Conservation (phyloP, 2,888 invertebrate genomes). For the Tipula vernalis region DNA sequence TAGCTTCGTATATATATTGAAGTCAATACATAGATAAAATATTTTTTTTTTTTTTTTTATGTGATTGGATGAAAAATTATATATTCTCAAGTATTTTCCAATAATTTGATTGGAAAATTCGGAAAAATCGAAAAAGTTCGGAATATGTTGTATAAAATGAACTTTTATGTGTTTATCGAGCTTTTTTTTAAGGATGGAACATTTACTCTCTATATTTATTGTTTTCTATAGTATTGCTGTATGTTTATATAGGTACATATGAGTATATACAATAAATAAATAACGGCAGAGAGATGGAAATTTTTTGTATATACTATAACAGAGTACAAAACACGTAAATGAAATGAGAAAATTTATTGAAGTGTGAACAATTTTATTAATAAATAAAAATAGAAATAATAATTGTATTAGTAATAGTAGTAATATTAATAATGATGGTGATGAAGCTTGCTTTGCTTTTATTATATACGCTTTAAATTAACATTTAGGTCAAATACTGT, state of each 20-base stretch:
- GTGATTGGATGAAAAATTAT: slow-evolving; percentile 6
- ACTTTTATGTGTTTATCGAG: neutral
- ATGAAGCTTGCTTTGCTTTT: neutral
- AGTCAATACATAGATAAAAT: neutral
- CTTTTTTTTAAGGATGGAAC: neutral
- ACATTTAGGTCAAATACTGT: neutral
- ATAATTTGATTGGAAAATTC: slow-evolving; percentile 4
- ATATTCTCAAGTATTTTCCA: neutral
- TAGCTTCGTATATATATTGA: neutral
- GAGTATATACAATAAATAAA: neutral
- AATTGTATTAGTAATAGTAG: neutral
- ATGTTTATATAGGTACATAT: neutral
- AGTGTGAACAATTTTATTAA: neutral
- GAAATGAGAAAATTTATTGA: neutral
- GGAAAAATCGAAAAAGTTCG: neutral
- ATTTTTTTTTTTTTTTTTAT: neutral
- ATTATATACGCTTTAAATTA: neutral
- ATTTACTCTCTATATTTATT: neutral
- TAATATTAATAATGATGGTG: neutral
- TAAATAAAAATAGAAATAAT: neutral
- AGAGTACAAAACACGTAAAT: neutral
- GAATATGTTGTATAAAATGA: neutral
- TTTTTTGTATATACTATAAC: neutral
- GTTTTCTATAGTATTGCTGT: neutral
- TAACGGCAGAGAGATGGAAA: neutral